These are phyloP conservation scores for Dicerorhinus sumatrensis DNA, from an alignment of 2,113 vertebrate species.

Conservation along the genomic window DNA sequence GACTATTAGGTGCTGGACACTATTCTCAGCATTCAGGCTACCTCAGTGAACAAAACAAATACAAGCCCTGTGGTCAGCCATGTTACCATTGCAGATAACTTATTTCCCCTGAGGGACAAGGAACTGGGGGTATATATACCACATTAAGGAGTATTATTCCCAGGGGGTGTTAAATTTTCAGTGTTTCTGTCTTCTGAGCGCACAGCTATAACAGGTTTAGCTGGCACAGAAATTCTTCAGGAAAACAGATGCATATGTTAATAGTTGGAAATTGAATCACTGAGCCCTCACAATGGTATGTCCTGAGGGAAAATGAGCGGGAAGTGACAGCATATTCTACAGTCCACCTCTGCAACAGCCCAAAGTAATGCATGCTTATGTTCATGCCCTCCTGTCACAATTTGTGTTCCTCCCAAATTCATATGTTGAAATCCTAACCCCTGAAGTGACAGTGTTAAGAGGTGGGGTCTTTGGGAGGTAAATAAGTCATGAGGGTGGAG, in stretches of 20 bases:
- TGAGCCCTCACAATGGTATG: background rate
- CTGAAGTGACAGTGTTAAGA: background rate
- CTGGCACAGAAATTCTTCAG: background rate
- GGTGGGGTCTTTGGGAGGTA: background rate
- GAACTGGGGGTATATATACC: background rate
- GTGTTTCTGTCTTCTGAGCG: background rate
- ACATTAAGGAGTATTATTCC: background rate
- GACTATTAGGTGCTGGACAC: background rate
- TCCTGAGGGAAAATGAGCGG: background rate
- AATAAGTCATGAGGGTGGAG: background rate
- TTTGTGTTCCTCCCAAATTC: background rate
- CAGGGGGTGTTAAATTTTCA: background rate
- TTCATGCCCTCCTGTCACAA: background rate
- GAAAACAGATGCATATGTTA: background rate
- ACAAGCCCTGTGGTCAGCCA: background rate
- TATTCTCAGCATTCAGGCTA: background rate
- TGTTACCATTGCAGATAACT: background rate
- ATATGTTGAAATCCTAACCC: background rate
- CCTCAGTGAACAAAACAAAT: background rate
- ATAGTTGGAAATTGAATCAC: background rate
- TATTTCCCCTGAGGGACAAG: background rate
- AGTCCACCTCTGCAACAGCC: background rate
- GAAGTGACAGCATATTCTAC: background rate
- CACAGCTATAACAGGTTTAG: background rate
- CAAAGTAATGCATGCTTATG: background rate